Percentiles rank a stretch among this genome's conserved stretches.
Evolutionary conservation across 2,888 invertebrate genomes (phyloP).

Genomic region (Ennomos fuscantarius): DNA sequence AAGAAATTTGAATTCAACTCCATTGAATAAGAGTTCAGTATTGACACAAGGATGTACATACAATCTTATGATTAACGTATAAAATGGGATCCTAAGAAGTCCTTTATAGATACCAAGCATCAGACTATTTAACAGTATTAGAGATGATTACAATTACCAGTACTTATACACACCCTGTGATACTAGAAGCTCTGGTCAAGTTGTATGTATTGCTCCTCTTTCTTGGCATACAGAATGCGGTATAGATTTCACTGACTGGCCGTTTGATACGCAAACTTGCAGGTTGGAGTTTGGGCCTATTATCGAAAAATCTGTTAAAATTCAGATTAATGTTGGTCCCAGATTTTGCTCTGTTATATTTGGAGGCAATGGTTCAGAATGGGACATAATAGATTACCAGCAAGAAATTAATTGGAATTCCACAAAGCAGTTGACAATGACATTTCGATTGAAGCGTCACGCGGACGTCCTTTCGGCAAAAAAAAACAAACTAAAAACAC

Average conservation of each 20-base stretch:
- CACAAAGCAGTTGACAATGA: slow-evolving; percentile 27
- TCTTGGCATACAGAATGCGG: slow-evolving; percentile 24
- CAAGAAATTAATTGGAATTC: slow-evolving; percentile 14
- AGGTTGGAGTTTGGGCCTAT: slow-evolving; percentile 37
- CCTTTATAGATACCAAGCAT: slow-evolving; percentile 49
- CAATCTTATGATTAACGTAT: slow-evolving; percentile 49
- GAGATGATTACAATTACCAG: slow-evolving; percentile 13
- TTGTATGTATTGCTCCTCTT: slow-evolving; percentile 15
- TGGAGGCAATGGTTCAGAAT: slow-evolving; percentile 42
- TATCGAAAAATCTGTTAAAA: background rate
- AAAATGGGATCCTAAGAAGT: slow-evolving; percentile 51
- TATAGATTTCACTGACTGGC: slow-evolving; percentile 43
- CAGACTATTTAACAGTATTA: slow-evolving; percentile 40
- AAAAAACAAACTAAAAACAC: slow-evolving; percentile 30
- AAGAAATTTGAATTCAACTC: slow-evolving; percentile 49
- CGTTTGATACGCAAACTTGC: slow-evolving; percentile 45
- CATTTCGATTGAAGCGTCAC: slow-evolving; percentile 37
- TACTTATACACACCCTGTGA: slow-evolving; percentile 25
- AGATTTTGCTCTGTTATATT: slow-evolving; percentile 24
- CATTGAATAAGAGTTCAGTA: slow-evolving; percentile 42
- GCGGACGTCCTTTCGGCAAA: slow-evolving; percentile 21
- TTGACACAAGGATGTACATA: slow-evolving; percentile 39
- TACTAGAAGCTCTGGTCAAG: slow-evolving; percentile 24
- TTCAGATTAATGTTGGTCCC: slow-evolving; percentile 29
- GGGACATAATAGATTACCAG: slow-evolving; percentile 41